Base-by-base conservation (phyloP, 2,113 vertebrate genomes). In the Perognathus longimembris region DNA sequence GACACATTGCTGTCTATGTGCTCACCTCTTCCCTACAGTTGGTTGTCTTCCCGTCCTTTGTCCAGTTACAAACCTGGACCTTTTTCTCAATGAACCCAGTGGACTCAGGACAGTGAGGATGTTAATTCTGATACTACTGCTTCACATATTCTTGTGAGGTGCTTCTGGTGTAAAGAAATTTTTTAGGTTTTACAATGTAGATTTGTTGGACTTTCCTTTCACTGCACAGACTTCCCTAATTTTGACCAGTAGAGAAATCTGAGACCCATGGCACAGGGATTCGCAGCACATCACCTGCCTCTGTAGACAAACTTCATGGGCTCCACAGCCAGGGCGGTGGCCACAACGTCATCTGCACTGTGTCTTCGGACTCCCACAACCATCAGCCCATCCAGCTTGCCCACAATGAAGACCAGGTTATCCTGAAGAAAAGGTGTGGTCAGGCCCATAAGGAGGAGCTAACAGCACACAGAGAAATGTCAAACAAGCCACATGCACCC, bases 281-380 rank as follows among this genome's bases (percentile, higher is more conserved):
- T 85, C 74, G 7, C 71, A 86, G 91, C 26, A 38, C 86, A 94
- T 98, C 98, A 99, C 99, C 99, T 99, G 96, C 99, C 99, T 95
- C 99, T 98, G 97, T 99, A 99, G 73, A 99, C 99, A 98, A 99
- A 99, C 97, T 99, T 99, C 99, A 99, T 99, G 86, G 99, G 99
- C 85, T 99, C 99, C 15, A 99, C 99, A 0, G 99, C 99, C 96
- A 99, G 94, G 0, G 99, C 99, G 0, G 99, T 99, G 93, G 99
- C 99, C 67, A 99, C 99, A 4, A 99, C 97, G 26, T 99, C 99
- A 57, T 99, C 99, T 0, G 99, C 99, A 0, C 98, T 99, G 96
- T 99, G 99, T 94, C 99, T 98, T 82, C 99, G 98, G 36, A 98
- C 98, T 84, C 98, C 98, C 8, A 99, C 99, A 77, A 99, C 98